Evolutionary conservation across 1,140 invertebrate genomes (phyloP), one percentile per base, ranked within the genome.

Genomic region (Carposina sasakii): DNA sequence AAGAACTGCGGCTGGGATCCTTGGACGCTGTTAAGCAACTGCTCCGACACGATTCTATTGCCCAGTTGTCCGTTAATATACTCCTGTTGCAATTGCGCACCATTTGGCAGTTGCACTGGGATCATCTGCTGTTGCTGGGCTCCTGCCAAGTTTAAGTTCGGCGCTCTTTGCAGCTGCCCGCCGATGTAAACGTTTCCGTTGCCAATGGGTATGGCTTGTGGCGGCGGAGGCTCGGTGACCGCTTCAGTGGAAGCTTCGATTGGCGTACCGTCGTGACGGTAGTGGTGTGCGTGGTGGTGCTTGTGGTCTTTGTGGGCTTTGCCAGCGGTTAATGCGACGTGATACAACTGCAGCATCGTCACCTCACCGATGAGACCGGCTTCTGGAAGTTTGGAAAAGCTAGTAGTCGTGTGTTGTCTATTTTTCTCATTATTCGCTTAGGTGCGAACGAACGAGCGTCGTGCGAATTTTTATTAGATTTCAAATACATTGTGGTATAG

Each of bases 241-340:
- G 86, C 75, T 24, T 86, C 67, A 1, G 81, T 84, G 0, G 86
- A 85, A 1, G 79, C 72, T 17, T 89, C 88, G 31, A 90, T 78
- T 12, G 87, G 87, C n/a, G 71, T 81, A 1, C 91, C 91, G 52
- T 93, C 90, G 60, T 94, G 92, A 58, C 90, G 90, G 58, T 90
- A 93, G 54, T 92, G 90, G 63, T 94, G 92, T 0, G 88, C 92
- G 63, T 94, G 93, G 64, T 94, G 93, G 58, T 94, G 93, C 64
- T 94, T 94, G 74, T 94, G 93, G 63, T 94, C 92, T 43, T 89
- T 91, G 68, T 94, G 93, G 0, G 93, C 93, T 76, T 94, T 94
- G 0, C 93, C 93, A 1, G 92, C 92, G 1, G 91, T 92, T 26
- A 94, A 71, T 0, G 92, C 93, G 0, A 93, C 91, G 24, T 87